These are phyloP conservation scores for Tenthredo scrophulariae DNA, from an alignment of 2,888 invertebrate species.

Conservation along the genomic window DNA sequence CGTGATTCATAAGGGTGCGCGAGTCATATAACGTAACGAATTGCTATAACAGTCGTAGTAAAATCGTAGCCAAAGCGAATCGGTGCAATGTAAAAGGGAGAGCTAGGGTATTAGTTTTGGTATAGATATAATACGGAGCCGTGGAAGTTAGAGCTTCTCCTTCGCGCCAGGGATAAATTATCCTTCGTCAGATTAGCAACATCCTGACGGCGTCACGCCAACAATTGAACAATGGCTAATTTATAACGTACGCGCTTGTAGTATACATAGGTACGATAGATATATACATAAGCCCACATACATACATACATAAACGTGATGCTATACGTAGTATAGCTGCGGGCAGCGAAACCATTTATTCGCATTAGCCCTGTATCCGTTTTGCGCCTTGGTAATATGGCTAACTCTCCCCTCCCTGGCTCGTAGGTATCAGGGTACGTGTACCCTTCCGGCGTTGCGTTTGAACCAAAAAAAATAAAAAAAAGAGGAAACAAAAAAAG, in stretches of 20 bases:
- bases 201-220: slow-evolving; percentile 64
- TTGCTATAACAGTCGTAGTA: background rate
- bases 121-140: background rate
- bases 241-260: slow-evolving; percentile 70
- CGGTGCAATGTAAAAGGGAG: background rate
- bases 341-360: slow-evolving; percentile 66
- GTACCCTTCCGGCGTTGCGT: slow-evolving; percentile 9
- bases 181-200: slow-evolving; percentile 73
- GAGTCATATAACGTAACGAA: background rate
- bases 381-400: slow-evolving; percentile 59
- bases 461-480: background rate
- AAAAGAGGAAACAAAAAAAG: background rate
- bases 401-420: background rate
- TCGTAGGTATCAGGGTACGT: background rate
- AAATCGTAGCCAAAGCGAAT: slow-evolving; percentile 20
- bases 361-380: slow-evolving; percentile 70
- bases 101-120: background rate
- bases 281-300: background rate
- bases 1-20: background rate
- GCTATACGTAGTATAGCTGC: slow-evolving; percentile 36
- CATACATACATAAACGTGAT: background rate
- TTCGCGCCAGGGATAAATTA: slow-evolving; percentile 67
- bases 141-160: slow-evolving; percentile 26
- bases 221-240: slow-evolving; percentile 71
- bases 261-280: background rate